Conservation (phyloP, 2,113 vertebrate genomes). For the Recurvirostra avosetta region DNA sequence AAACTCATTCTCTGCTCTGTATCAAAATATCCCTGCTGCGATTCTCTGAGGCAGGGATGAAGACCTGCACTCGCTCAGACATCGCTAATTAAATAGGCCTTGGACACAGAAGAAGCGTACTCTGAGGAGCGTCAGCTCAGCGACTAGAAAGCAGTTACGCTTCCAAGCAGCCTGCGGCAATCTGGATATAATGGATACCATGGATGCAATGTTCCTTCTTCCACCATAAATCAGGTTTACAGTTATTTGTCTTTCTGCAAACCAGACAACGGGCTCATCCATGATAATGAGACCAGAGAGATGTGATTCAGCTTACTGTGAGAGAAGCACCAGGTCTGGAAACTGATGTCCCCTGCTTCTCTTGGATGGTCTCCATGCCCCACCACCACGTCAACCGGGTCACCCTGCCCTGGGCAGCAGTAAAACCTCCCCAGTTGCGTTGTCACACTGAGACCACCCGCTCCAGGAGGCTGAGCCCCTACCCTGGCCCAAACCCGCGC, state of each 20-base stretch:
- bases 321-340: not conserved
- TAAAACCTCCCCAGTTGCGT: not conserved
- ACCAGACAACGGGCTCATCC: not conserved
- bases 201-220: not conserved
- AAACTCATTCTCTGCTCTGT: not conserved
- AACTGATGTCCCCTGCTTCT: not conserved
- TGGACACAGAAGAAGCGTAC: not conserved
- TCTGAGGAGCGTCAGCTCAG: not conserved
- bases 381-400: not conserved
- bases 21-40: not conserved
- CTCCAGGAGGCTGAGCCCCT: not conserved
- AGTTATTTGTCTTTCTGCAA: not conserved
- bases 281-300: not conserved
- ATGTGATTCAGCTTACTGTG: not conserved
- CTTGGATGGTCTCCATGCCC: not conserved
- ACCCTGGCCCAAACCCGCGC: accelerated
- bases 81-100: conserved; percentile 12
- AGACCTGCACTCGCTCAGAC: not conserved
- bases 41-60: not conserved
- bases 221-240: not conserved
- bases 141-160: not conserved
- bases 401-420: not conserved
- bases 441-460: not conserved
- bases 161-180: conserved; percentile 1
- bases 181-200: not conserved